Percentiles rank a stretch among this genome's conserved stretches.
Conservation (phyloP, 2,888 invertebrate species). For the Oligia strigilis region DNA sequence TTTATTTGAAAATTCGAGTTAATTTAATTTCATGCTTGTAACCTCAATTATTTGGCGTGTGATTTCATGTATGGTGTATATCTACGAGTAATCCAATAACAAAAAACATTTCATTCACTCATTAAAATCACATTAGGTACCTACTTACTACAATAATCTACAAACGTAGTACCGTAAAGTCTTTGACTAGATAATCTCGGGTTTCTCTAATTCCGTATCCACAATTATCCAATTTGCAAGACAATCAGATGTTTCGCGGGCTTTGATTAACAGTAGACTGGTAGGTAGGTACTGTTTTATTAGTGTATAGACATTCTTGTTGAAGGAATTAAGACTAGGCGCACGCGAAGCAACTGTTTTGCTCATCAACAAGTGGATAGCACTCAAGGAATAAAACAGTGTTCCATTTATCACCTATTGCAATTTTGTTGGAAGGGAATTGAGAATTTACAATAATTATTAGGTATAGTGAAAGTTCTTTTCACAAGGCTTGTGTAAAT, state of each 20-base stretch:
- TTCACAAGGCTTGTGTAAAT: background rate
- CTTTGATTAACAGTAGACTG: slow-evolving; percentile 52
- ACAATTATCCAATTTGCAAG: slow-evolving; percentile 78
- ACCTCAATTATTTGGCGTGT: background rate
- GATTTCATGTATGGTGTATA: background rate
- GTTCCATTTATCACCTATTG: background rate
- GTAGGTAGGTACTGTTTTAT: slow-evolving; percentile 47
- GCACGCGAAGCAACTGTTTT: background rate
- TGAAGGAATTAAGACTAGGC: slow-evolving; percentile 19
- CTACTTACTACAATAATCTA: slow-evolving; percentile 26
- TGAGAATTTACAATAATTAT: background rate
- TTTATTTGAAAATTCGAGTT: background rate
- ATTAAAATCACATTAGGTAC: slow-evolving; percentile 25
- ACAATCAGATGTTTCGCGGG: slow-evolving; percentile 67
- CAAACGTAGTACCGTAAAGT: slow-evolving; percentile 38
- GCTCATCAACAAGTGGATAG: background rate
- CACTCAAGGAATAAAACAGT: background rate
- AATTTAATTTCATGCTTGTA: slow-evolving; percentile 28
- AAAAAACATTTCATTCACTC: slow-evolving; percentile 36
- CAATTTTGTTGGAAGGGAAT: background rate
- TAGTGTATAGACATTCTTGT: background rate
- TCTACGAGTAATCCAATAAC: background rate
- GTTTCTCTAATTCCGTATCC: slow-evolving; percentile 58
- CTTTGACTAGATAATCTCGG: slow-evolving; percentile 44
- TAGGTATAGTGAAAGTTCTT: background rate